These are phyloP conservation scores for Micromussa lordhowensis DNA, from an alignment of 92 coral and sea anemone genomes.

Conservation along the genomic window DNA sequence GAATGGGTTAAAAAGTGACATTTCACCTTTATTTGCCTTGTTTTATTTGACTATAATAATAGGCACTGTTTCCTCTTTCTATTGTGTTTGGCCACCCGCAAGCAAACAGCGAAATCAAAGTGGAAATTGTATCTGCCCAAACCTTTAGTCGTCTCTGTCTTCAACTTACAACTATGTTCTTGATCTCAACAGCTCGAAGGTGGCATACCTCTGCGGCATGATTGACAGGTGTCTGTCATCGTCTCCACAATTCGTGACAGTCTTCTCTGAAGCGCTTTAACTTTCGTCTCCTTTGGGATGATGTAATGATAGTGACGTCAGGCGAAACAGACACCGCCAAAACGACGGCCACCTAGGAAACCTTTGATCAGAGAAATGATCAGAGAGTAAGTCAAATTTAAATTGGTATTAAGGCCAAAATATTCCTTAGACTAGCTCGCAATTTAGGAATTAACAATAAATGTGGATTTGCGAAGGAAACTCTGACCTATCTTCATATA, in stretches of 20 bases:
- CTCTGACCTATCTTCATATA: not conserved
- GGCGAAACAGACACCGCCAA: not conserved
- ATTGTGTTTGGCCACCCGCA: conserved; percentile 21
- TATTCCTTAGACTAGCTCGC: not conserved
- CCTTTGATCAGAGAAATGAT: not conserved
- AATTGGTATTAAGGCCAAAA: not conserved
- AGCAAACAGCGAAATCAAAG: not conserved
- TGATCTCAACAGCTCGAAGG: not conserved
- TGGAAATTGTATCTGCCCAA: not conserved
- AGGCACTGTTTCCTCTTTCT: conserved; percentile 3
- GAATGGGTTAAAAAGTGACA: not conserved
- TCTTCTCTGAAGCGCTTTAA: not conserved
- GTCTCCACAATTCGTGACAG: not conserved
- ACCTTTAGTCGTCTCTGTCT: not conserved
- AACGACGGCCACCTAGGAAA: not conserved
- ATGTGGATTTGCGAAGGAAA: not conserved
- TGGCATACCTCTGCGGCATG: not conserved
- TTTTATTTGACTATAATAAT: conserved; percentile 14
- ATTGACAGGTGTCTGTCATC: not conserved
- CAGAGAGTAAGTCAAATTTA: not conserved
- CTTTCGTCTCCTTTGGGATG: not conserved
- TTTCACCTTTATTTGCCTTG: not conserved
- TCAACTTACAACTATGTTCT: not conserved
- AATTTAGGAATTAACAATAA: not conserved
- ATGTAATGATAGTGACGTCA: not conserved